phyloP scores from a whole-genome alignment of 35 echinoderm and acorn worm genomes.

The Ophioderma brevispina region DNA sequence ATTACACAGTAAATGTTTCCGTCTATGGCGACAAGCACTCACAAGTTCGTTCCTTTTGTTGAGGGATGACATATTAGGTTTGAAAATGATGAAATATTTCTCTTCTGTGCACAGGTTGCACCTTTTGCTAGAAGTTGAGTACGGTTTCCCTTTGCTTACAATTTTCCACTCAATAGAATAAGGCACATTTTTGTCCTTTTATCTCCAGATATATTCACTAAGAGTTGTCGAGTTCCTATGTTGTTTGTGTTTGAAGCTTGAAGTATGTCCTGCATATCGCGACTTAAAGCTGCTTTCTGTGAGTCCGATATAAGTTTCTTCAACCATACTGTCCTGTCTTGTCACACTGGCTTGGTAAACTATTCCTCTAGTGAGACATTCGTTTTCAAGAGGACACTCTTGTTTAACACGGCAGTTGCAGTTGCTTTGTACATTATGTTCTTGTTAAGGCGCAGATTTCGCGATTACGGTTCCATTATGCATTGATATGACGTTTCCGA shows the following conservation, averaged over 20 bases:
- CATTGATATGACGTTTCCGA: neutral
- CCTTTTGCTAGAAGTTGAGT: neutral
- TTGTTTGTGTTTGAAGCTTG: neutral
- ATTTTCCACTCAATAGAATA: conserved; percentile 4
- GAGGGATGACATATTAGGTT: neutral
- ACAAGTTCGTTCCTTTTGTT: neutral
- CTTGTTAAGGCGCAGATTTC: neutral
- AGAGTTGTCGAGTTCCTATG: neutral
- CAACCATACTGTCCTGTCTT: neutral
- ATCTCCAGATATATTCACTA: neutral
- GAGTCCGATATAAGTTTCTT: neutral
- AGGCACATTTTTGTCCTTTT: neutral
- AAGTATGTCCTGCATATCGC: neutral
- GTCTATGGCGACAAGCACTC: neutral
- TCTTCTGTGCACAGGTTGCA: neutral
- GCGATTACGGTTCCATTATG: neutral
- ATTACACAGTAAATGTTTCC: neutral
- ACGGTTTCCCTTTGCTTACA: neutral
- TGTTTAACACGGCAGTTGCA: neutral
- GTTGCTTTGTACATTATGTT: neutral
- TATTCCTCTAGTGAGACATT: neutral
- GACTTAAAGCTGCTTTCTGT: neutral
- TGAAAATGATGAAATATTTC: neutral
- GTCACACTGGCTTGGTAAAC: conserved; percentile 9
- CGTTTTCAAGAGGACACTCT: neutral